Evolutionary conservation across 1,140 invertebrate genomes (phyloP).

Genomic region (Dreissena rostriformis): DNA sequence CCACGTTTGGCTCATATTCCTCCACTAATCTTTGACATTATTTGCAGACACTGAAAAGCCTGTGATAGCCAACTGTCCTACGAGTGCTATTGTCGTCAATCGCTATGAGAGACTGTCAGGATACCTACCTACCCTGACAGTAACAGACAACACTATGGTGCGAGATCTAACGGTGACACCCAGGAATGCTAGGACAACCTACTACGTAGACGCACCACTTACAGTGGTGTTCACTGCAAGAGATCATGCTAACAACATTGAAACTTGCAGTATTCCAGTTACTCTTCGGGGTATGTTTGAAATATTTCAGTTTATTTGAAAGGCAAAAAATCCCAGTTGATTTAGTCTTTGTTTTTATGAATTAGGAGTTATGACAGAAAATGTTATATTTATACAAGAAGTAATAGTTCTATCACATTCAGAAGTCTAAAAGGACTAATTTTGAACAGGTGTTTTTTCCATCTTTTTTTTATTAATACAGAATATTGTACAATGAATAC

Average conservation of each 20-base stretch:
- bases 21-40: background rate
- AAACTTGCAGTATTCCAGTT: slow-evolving; percentile 50
- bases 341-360: too few relatives aligned
- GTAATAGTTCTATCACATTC: too few relatives aligned
- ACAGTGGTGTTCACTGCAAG: slow-evolving; percentile 60
- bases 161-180: slow-evolving; percentile 42
- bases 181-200: slow-evolving; percentile 45
- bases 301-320: too few relatives aligned
- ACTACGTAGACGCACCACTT: slow-evolving; percentile 19
- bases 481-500: too few relatives aligned
- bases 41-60: slow-evolving; percentile 38
- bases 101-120: slow-evolving; percentile 31
- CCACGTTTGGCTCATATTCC: too few relatives aligned
- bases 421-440: too few relatives aligned
- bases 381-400: too few relatives aligned
- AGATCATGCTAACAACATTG: slow-evolving; percentile 54
- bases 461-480: too few relatives aligned
- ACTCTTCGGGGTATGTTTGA: slow-evolving; percentile 50
- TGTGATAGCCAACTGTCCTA: slow-evolving; percentile 20
- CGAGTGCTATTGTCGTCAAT: background rate
- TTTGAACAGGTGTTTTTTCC: too few relatives aligned
- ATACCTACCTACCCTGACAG: slow-evolving; percentile 28
- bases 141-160: slow-evolving; percentile 60
- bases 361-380: too few relatives aligned
- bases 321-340: too few relatives aligned